Evolutionary conservation across 2,888 invertebrate genomes (phyloP).

Genomic region (Nyleta sp.): DNA sequence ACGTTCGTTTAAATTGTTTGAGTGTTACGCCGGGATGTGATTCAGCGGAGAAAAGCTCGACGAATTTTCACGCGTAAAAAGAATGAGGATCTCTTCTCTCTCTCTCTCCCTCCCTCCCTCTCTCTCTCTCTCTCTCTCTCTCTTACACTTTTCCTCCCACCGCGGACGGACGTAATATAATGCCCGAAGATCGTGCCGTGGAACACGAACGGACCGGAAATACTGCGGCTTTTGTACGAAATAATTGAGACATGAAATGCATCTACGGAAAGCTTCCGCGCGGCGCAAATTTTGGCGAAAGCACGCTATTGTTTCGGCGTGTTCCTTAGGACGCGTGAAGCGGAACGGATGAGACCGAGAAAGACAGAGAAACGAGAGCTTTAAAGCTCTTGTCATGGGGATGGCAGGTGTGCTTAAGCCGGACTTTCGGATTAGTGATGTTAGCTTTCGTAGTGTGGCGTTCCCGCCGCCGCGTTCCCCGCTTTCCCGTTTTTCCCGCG

Average conservation of each 20-base stretch:
- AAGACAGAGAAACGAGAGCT: constrained; percentile 62
- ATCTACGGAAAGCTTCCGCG: constrained; percentile 68
- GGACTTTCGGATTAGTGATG: constrained; percentile 76
- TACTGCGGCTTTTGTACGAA: constrained; percentile 76
- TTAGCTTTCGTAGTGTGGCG: constrained; percentile 70
- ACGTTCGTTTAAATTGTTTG: too few relatives aligned
- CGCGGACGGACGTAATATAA: constrained; percentile 62
- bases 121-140: too few relatives aligned
- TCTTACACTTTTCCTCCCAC: too few relatives aligned
- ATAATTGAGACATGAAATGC: constrained; percentile 81
- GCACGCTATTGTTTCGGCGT: constrained; percentile 78
- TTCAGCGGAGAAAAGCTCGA: too few relatives aligned
- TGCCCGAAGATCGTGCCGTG: constrained; percentile 58
- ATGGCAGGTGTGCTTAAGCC: constrained; percentile 75
- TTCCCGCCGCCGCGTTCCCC: constrained; percentile 38
- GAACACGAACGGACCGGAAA: constrained; percentile 62
- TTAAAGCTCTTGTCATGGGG: constrained; percentile 70
- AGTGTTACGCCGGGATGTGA: too few relatives aligned
- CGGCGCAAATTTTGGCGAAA: constrained; percentile 76
- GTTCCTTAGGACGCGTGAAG: constrained; percentile 74
- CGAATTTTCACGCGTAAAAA: too few relatives aligned
- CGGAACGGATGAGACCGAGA: constrained; percentile 59
- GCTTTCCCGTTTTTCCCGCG: constrained; percentile 35
- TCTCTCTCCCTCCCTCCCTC: too few relatives aligned
- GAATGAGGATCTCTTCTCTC: too few relatives aligned